phyloP scores from a whole-genome alignment of 1,140 invertebrate genomes.

The Triops longicaudatus region DNA sequence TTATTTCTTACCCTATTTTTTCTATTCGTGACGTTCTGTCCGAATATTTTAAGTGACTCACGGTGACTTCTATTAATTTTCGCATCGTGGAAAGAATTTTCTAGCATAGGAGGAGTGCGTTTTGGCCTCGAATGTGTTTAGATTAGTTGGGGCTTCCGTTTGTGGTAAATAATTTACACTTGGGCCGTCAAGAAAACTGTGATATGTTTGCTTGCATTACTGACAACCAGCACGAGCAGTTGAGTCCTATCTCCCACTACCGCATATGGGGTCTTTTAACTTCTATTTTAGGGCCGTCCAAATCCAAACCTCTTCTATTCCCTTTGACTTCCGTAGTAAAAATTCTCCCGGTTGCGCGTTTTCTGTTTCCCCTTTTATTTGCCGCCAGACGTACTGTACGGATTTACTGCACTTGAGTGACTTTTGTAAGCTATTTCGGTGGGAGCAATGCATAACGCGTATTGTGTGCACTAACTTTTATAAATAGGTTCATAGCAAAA shows the following conservation, averaged over 20 bases:
- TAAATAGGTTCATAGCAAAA: not conserved
- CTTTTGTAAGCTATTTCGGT: not conserved
- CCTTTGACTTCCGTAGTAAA: not conserved
- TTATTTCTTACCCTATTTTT: too few species aligned
- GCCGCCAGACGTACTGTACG: not conserved
- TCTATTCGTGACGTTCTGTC: too few species aligned
- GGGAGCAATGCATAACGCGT: not conserved
- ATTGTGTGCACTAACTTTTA: not conserved
- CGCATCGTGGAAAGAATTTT: not conserved
- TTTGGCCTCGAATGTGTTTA: not conserved
- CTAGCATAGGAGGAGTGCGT: not conserved
- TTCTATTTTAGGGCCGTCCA: not conserved
- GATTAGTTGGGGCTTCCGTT: not conserved
- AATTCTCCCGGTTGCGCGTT: not conserved
- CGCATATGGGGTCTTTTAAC: not conserved
- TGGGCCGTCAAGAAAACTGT: conserved; percentile 7
- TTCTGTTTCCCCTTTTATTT: not conserved
- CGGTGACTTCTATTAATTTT: not conserved
- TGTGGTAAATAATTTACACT: conserved; percentile 13
- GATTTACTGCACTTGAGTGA: not conserved
- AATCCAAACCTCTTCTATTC: not conserved
- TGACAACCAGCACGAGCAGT: not conserved
- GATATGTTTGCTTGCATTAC: conserved; percentile 8
- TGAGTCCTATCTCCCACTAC: not conserved
- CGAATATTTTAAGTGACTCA: too few species aligned